Base-by-base conservation (phyloP, 1,140 invertebrate genomes). In the Apis laboriosa region DNA sequence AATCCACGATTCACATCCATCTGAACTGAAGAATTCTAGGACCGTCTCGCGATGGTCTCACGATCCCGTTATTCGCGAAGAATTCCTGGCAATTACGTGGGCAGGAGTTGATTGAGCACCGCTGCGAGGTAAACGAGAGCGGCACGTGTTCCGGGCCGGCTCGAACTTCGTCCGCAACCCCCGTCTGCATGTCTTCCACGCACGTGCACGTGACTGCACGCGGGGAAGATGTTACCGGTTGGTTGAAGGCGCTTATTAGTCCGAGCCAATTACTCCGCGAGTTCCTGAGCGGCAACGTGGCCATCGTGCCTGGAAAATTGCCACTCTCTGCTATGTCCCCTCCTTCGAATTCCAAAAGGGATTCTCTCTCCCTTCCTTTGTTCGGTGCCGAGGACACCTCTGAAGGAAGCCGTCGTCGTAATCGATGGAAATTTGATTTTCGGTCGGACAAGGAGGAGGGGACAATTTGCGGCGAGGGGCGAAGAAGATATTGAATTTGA, bases 151-250 rank as follows among this genome's bases (percentile, higher is more conserved):
- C 72, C 72, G 34, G 21, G 13, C 70, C 49, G 70, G 66, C n/a
- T 68, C 9, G 49, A 75, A 75, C 56, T 61, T 75, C 43, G 34
- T 21, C 19, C 67, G 67, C 17, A 24, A 43, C 21, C 55, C 28
- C 55, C 71, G 72, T 75, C 56, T 61, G 21, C 56, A 43, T 75
- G 72, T 75, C 72, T 24, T 75, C 58, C 72, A 75, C 72, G 72
- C 72, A 75, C 72, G 58, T 75, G 56, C 72, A 63, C 72, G 56
- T 75, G 72, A 75, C 72, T 75, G 21, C 58, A 75, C 34, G 72
- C 72, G 72, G 11, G 24, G 49, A 61, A 75, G 72, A 61, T 56
- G 43, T 49, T 61, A 8, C 72, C 21, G 28, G 13, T 11, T 34
- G 24, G 21, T 13, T 51, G 21, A 61, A 75, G 21, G 34, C 72